phyloP scores from a whole-genome alignment of 1,140 invertebrate genomes.

The Diploscapter pachys region DNA sequence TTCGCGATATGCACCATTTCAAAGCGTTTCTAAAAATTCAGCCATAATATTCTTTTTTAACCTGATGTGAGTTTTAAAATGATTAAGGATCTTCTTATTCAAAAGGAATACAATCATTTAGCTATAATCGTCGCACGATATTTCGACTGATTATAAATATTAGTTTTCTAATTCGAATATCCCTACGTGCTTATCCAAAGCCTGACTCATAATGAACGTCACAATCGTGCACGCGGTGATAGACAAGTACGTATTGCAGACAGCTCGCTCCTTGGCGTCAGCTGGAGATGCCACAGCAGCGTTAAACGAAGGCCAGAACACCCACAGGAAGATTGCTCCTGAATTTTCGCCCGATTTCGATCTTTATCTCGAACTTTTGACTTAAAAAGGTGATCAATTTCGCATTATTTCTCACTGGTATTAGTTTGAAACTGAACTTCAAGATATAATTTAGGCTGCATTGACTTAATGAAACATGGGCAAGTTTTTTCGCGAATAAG shows the following conservation, averaged over 20 bases:
- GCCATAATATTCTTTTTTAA: conserved; percentile 41
- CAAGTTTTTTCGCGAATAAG: not conserved
- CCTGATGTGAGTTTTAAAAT: not conserved
- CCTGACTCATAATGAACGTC: conserved; percentile 68
- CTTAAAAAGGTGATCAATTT: not conserved
- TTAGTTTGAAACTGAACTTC: not conserved
- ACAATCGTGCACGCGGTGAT: conserved; percentile 61
- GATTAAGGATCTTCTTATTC: not conserved
- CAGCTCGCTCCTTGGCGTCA: conserved; percentile 62
- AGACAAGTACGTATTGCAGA: conserved; percentile 64
- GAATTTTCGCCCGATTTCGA: not conserved
- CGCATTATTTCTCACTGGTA: not conserved
- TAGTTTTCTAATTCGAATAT: not conserved
- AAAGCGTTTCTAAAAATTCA: conserved; percentile 40
- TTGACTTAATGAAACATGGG: not conserved
- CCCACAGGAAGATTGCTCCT: conserved; percentile 63
- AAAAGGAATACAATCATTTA: no score
- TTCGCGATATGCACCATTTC: conserved; percentile 64
- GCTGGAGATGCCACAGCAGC: conserved; percentile 60
- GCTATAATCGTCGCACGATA: conserved; percentile 31
- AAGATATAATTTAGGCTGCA: not conserved
- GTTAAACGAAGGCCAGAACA: conserved; percentile 63
- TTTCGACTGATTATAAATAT: not conserved
- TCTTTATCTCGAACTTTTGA: not conserved
- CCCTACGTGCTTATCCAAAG: conserved; percentile 73